Base-by-base conservation (phyloP, 64 coral and sea anemone genomes). In the Dendrophyllia cribrosa region DNA sequence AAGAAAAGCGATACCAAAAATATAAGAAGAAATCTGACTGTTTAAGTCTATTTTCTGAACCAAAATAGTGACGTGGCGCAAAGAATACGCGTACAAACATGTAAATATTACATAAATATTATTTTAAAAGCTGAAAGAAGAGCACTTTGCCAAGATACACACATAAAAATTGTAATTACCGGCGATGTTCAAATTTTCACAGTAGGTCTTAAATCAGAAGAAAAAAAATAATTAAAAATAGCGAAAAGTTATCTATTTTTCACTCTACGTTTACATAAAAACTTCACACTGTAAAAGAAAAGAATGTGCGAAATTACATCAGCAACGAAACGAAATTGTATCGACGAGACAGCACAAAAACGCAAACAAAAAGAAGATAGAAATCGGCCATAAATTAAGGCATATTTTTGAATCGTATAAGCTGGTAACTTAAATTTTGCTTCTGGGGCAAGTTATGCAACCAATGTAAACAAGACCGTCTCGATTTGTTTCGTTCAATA, bases 101-200 rank as follows among this genome's bases (percentile, higher is more conserved):
- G 72, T 50, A 75, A 75, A 75, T 75, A 24, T 15, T n/a, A 68
- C 63, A 67, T 82, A 22, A 68, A 84, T 68, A 68, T 34, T 77
- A 50, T 21, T 48, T 83, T 21, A 22, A 84, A 52, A 84, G 49
- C 43, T 20, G 48, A 63, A 67, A 50, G 24, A 64, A 0, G 14
- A 65, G 47, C 19, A 3, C 50, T 84, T 51, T 25, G 21, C 24
- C 17, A 60, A 51, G 4, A 22, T 66, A 4, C 26, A 22, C 6
- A 53, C 8, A 6, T 17, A 25, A 66, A 64, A 84, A 84, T 21
- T 48, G 61, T 67, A 84, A 77, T 77, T 77, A 77, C 7, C 50
- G n/a, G 4, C 43, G 26, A 64, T 20, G 17, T 9, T 20, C 17
- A 62, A 26, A 62, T 62, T 43, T 25, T 61, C 53, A 9, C 47